Evolutionary conservation across 2,888 invertebrate species (phyloP).

Genomic region (Athrips mouffetella): DNA sequence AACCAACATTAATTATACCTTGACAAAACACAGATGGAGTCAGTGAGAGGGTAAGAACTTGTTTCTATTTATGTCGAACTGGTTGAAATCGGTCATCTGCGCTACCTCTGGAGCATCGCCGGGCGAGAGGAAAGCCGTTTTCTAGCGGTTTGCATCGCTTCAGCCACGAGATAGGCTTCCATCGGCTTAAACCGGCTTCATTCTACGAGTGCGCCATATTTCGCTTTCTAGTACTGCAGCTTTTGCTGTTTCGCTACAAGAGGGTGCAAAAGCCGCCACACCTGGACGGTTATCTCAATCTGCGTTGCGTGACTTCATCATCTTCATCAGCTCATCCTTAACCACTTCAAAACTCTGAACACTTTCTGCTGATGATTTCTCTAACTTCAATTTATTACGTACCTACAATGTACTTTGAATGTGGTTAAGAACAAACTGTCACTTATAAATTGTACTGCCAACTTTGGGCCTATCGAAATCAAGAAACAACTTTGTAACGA

Average conservation of each 20-base stretch:
- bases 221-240: slow-evolving; percentile 54
- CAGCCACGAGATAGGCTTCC: too few species aligned
- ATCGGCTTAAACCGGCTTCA: background rate
- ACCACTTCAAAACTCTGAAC: slow-evolving; percentile 9
- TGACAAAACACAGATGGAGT: too few species aligned
- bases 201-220: slow-evolving; percentile 28
- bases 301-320: slow-evolving; percentile 56
- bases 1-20: too few species aligned
- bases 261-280: slow-evolving; percentile 73
- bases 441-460: slow-evolving; percentile 39
- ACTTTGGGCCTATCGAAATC: slow-evolving; percentile 61
- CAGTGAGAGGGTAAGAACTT: too few species aligned
- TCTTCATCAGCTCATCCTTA: slow-evolving; percentile 9
- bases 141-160: too few species aligned
- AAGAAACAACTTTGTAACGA: background rate
- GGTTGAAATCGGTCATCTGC: too few species aligned
- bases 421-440: slow-evolving; percentile 34
- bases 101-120: too few species aligned
- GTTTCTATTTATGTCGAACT: too few species aligned
- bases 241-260: slow-evolving; percentile 58
- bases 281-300: slow-evolving; percentile 74
- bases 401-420: background rate
- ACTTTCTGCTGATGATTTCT: slow-evolving; percentile 10
- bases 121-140: too few species aligned
- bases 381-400: slow-evolving; percentile 2